A percentile compares a stretch with the other conserved stretches of the same genome.
Conservation (phyloP, 1,140 invertebrate species). For the Brachystomella parvula region DNA sequence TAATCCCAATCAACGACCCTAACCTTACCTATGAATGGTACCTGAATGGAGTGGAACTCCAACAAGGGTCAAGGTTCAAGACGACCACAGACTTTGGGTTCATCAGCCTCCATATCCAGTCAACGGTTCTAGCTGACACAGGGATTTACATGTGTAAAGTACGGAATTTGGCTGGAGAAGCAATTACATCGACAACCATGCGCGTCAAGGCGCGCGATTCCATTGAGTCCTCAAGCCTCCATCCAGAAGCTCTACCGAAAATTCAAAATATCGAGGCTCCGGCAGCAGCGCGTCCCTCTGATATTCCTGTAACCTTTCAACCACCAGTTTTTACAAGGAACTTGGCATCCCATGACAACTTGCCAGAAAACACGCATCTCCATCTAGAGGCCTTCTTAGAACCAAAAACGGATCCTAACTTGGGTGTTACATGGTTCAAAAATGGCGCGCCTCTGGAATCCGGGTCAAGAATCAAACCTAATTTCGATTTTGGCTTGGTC, state of each 20-base stretch:
- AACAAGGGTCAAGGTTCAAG: slow-evolving; percentile 82
- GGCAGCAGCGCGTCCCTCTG: slow-evolving; percentile 54
- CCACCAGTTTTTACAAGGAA: slow-evolving; percentile 86
- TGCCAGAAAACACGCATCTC: slow-evolving; percentile 81
- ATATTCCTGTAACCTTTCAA: slow-evolving; percentile 64
- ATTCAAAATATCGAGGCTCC: slow-evolving; percentile 53
- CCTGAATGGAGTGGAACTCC: slow-evolving; percentile 82
- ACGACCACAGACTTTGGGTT: slow-evolving; percentile 89
- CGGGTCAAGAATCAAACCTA: slow-evolving; percentile 65
- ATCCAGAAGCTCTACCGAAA: slow-evolving; percentile 80
- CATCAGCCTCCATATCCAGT: slow-evolving; percentile 82
- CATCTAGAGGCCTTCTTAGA: slow-evolving; percentile 90
- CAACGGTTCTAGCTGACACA: slow-evolving; percentile 79
- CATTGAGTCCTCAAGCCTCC: slow-evolving; percentile 54
- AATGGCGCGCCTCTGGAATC: slow-evolving; percentile 65
- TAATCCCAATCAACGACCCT: slow-evolving; percentile 90
- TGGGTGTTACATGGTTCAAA: slow-evolving; percentile 82
- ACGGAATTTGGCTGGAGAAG: slow-evolving; percentile 80
- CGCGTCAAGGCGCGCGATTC: slow-evolving; percentile 59
- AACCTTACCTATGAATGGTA: slow-evolving; percentile 87
- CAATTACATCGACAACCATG: slow-evolving; percentile 77
- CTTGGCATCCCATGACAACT: slow-evolving; percentile 72
- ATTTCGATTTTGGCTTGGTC: slow-evolving; percentile 89
- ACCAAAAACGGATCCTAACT: slow-evolving; percentile 89
- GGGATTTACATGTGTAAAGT: slow-evolving; percentile 90